These are phyloP conservation scores for Scartelaos histophorus DNA, from an alignment of 2,113 vertebrate species.

Conservation along the genomic window DNA sequence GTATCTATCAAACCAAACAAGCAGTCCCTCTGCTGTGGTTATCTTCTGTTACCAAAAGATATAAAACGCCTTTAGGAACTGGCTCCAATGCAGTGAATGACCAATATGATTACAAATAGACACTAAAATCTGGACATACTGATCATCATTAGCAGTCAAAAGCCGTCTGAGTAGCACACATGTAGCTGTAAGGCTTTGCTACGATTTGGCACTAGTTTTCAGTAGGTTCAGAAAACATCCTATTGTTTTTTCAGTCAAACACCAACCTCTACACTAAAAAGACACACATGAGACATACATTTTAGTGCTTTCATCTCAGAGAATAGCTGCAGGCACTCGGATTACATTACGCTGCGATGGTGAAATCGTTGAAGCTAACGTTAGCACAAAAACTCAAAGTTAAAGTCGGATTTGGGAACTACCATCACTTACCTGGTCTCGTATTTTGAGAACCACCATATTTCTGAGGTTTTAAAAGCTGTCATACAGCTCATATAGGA, in stretches of 20 bases:
- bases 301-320: constrained; percentile 36
- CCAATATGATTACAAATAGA: constrained; percentile 14
- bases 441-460: constrained; percentile 82
- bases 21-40: constrained; percentile 9
- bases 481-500: constrained; percentile 68
- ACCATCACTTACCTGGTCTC: constrained; percentile 77
- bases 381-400: constrained; percentile 41
- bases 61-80: not conserved
- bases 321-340: constrained; percentile 38
- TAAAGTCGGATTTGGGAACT: constrained; percentile 20
- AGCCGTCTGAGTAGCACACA: constrained; percentile 21
- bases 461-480: constrained; percentile 65
- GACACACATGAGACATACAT: not conserved
- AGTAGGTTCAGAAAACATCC: not conserved
- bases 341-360: constrained; percentile 41
- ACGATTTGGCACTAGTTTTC: constrained; percentile 3
- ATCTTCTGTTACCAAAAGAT: not conserved
- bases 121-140: constrained; percentile 7
- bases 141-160: constrained; percentile 31
- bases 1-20: constrained; percentile 28
- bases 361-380: constrained; percentile 41
- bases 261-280: not conserved
- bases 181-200: constrained; percentile 9
- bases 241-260: not conserved
- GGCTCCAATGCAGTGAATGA: not conserved